Base-by-base conservation (phyloP, 2,113 vertebrate genomes). In the Atrichornis clamosus region DNA sequence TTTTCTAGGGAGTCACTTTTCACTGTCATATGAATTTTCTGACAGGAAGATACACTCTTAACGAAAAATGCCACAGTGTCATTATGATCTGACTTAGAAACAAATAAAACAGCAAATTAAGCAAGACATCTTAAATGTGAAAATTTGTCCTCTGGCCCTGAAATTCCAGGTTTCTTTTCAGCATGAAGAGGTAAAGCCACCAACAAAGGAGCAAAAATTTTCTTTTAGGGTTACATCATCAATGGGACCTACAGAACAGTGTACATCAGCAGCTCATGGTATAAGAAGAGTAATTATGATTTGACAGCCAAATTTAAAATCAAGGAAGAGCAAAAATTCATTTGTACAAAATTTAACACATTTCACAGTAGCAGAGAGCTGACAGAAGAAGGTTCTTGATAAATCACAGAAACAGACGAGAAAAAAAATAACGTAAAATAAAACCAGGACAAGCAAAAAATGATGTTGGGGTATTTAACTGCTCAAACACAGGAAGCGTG, bases 121-220 rank as follows among this genome's bases (percentile, higher is more conserved):
- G 47, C 64, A 84, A 74, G 63, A 74, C 63, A 88, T n/a, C 35
- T 89, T 90, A 80, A 92, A 95, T 35, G 82, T 46, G 56, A 76
- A 79, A 96, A 96, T 69, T 23, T 74, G 56, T 77, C 90, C n/a
- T 78, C 84, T 78, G 59, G 94, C 92, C 70, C 49, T 81, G 53
- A 91, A 92, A 96, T 92, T 93, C 68, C 63, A 83, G 26, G 50
- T 96, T 84, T 72, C 87, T 89, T 96, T 94, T 78, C 92, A 62
- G 53, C 39, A 93, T 84, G 76, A 95, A 93, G 77, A 95, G 95
- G 55, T 91, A 89, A 87, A 94, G 65, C 53, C 83, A 93, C 74
- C 65, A 96, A 95, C 63, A 96, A 95, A 93, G 72, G 59, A 96
- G 89, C 33, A 89, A 87, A 90, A 82, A 41, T 15, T 32, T 87